Evolutionary conservation across 2,113 vertebrate species (phyloP).

Genomic region (Tamias sibiricus): DNA sequence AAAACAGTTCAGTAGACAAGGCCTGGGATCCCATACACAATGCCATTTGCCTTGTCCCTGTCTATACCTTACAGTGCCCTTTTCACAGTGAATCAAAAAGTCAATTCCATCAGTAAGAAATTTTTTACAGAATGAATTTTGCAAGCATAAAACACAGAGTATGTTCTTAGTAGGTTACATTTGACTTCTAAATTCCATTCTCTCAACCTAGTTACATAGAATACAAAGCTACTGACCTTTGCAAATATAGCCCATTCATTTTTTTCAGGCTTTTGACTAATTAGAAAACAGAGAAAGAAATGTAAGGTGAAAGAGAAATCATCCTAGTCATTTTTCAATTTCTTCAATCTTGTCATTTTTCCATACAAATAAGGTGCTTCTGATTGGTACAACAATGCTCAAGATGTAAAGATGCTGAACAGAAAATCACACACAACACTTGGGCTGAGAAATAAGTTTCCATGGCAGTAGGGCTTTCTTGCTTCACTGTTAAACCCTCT

Average conservation of each 20-base stretch:
- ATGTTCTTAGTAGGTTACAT: conserved; percentile 40
- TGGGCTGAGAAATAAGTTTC: not conserved
- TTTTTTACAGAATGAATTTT: conserved; percentile 42
- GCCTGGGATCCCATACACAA: not conserved
- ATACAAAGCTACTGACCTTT: conserved; percentile 78
- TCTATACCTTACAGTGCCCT: conserved; percentile 53
- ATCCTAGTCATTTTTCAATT: conserved; percentile 52
- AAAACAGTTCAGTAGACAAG: not conserved
- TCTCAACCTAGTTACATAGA: conserved; percentile 55
- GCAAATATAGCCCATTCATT: conserved; percentile 47
- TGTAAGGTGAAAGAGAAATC: conserved; percentile 56
- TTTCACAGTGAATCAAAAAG: conserved; percentile 68
- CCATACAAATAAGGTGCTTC: not conserved
- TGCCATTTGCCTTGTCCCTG: not conserved
- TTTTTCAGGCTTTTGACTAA: conserved; percentile 70
- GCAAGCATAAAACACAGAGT: conserved; percentile 45
- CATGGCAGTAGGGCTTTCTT: not conserved
- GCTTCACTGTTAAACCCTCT: not conserved
- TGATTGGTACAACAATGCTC: not conserved
- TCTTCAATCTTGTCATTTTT: conserved; percentile 21
- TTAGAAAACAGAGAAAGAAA: conserved; percentile 64
- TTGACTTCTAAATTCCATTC: conserved; percentile 68
- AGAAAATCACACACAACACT: not conserved
- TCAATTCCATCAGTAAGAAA: conserved; percentile 57
- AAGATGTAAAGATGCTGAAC: not conserved